Base-by-base conservation (phyloP, 2,888 invertebrate species). In the Stenodera caucasica region DNA sequence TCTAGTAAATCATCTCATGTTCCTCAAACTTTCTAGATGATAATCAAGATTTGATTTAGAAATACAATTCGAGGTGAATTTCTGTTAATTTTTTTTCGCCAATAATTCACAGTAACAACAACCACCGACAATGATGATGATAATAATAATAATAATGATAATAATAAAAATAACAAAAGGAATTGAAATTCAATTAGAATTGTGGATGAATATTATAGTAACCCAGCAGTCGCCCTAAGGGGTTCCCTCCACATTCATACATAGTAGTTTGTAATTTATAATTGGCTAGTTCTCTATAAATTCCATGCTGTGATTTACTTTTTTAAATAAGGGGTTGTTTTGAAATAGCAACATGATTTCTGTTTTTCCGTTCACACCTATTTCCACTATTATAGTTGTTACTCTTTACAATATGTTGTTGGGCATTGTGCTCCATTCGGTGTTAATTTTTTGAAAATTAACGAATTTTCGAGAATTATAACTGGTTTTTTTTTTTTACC, bases 211-310 rank as follows among this genome's bases (percentile, higher is more conserved):
- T 21, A 45, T 45, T 45, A 21, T 45, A 21, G 45, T 18, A 45
- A 21, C 45, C 18, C 45, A 45, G 15, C 15, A 45, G 45, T 21
- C 45, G 15, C 45, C 21, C 11, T 45, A 3, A 45, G 45, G 37
- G 45, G 45, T 45, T 18, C 45, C 15, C n/a, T n/a, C n/a, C n/a
- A n/a, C n/a, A n/a, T n/a, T n/a, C n/a, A n/a, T n/a, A n/a, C n/a
- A n/a, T n/a, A n/a, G n/a, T n/a, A n/a, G n/a, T 45, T 11, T 45
- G 11, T 45, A 45, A 45, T 21, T 21, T 9, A 45, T 45, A 45
- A 45, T 45, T 45, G 45, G 45, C 45, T 45, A 45, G 45, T 45
- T 45, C 45, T 45, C 45, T 45, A 45, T 45, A 45, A 45, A 45
- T 6, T 45, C 1, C 45, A 45, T 45, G 45, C 45, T 45, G 45